Conservation (phyloP, 2,113 vertebrate genomes). For the Phalacrocorax brasilianus region DNA sequence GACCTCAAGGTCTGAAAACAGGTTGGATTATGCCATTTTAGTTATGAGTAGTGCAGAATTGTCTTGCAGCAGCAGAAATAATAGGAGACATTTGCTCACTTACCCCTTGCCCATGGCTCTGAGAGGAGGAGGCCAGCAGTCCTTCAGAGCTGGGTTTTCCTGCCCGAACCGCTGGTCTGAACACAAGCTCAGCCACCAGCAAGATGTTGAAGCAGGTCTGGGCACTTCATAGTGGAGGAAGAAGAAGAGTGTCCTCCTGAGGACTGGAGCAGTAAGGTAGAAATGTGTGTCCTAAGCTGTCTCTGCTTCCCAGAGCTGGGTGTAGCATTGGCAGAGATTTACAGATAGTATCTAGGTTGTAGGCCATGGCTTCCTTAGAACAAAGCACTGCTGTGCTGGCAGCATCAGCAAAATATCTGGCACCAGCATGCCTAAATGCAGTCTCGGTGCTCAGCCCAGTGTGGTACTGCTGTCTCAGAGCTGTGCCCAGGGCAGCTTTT, state of each 20-base stretch:
- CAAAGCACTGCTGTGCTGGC: background rate
- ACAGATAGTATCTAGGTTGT: background rate
- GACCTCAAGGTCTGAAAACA: background rate
- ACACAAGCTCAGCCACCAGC: background rate
- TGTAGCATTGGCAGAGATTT: background rate
- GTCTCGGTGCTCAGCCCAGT: background rate
- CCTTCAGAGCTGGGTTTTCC: background rate
- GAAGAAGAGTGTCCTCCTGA: background rate
- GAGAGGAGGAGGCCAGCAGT: background rate
- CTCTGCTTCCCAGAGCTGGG: background rate
- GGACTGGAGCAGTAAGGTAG: background rate
- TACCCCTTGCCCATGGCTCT: background rate
- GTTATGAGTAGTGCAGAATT: background rate
- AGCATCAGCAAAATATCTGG: background rate
- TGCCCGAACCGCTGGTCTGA: background rate
- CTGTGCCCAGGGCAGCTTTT: background rate
- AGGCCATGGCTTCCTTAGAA: background rate
- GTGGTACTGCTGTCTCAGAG: background rate
- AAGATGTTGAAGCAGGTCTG: background rate
- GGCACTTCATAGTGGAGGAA: background rate
- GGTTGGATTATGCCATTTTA: background rate
- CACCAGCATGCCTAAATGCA: background rate
- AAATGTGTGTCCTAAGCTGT: background rate
- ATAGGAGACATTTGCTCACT: background rate
- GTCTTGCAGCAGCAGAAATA: background rate